Base-by-base conservation (phyloP, 2,797 vertebrate genomes). In the Cichlasoma orientale region DNA sequence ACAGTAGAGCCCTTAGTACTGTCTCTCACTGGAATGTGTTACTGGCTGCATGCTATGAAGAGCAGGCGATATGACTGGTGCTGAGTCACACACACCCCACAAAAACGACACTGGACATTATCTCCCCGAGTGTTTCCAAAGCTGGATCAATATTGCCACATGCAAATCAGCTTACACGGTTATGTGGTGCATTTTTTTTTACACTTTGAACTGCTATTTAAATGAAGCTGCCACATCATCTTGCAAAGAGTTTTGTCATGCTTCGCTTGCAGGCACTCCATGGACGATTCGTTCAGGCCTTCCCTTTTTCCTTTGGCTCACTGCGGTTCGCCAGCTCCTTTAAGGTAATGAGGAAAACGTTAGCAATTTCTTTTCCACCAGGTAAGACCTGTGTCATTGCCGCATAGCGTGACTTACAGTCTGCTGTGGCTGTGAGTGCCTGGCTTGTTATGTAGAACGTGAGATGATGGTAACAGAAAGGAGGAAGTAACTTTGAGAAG, bases 241-340 rank as follows among this genome's bases (percentile, higher is more conserved):
- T 69, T 56, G 2, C 14, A 55, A 61, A 58, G 5, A 21, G 5
- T 1, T 69, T 31, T 70, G 7, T 47, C 10, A 2, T 78, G 13
- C 78, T 75, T 82, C 9, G 2, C 83, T 77, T 68, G 19, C 79
- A 96, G 96, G 91, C 88, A 80, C 89, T 96, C 31, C 89, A 90
- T 56, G 90, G 92, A 84, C 91, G 91, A 76, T 83, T 92, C 13
- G 57, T 90, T 55, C 92, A 90, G 77, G 57, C 90, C 18, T 87
- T 93, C 59, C 84, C 92, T 10, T 77, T 87, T 19, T 88, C 84
- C 38, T 77, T 89, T 13, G 86, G 93, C 36, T 84, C 93, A 0
- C 83, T 90, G 83, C 89, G 96, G 52, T 93, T 89, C 2, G 57
- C 90, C 92, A 96, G 95, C 82, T 94, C 93, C 76, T 96, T 96